Conservation (phyloP, 2,113 vertebrate genomes). For the Telmatochromis sp. region DNA sequence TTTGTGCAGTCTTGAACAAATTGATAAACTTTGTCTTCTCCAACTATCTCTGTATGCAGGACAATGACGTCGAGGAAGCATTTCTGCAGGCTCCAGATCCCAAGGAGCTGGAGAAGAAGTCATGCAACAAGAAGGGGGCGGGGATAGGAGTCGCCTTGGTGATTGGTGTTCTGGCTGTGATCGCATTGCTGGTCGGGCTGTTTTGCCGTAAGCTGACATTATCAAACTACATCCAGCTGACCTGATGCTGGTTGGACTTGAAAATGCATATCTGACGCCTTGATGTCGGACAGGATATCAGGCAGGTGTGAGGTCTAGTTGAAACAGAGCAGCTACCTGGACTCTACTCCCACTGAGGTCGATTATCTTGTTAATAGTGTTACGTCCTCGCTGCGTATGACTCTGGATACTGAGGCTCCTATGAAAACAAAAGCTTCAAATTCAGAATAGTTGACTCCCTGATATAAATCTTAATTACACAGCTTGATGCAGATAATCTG, state of each 20-base stretch:
- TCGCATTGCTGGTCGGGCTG: neutral
- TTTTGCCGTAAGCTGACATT: neutral
- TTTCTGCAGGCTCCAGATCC: neutral
- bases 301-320: accelerated
- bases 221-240: neutral
- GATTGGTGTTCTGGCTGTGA: neutral
- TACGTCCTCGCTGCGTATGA: neutral
- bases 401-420: neutral
- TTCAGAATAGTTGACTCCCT: neutral
- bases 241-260: neutral
- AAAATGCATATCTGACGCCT: accelerated
- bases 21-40: neutral
- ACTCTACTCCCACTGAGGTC: neutral
- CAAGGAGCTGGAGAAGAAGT: neutral
- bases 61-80: accelerated
- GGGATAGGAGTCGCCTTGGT: neutral
- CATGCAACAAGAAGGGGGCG: neutral
- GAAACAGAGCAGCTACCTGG: neutral
- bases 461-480: accelerated
- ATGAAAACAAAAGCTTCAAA: neutral
- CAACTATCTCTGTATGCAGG: neutral
- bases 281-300: neutral
- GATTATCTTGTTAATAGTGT: neutral
- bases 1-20: neutral
- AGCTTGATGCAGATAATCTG: neutral